Conservation (phyloP, 2,113 vertebrate species). For the Ageneiosus marmoratus region DNA sequence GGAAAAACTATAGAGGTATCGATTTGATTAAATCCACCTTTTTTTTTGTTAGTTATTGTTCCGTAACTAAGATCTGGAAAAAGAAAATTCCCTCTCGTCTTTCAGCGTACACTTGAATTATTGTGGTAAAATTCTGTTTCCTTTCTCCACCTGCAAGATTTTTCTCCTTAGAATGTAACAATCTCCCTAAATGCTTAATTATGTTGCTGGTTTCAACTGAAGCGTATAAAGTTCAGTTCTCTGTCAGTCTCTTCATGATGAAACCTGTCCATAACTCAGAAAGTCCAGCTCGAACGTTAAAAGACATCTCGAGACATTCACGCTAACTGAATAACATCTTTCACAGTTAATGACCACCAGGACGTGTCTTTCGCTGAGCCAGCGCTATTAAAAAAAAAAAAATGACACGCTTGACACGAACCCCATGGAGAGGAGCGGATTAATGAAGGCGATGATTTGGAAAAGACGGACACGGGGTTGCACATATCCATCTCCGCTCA, state of each 20-base stretch:
- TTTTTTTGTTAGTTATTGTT: neutral
- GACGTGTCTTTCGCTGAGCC: constrained; percentile 6
- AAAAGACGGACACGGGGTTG: neutral
- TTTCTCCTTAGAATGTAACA: neutral
- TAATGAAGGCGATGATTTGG: constrained; percentile 14
- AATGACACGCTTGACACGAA: neutral
- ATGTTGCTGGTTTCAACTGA: neutral
- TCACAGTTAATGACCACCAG: constrained; percentile 10
- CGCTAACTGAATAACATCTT: constrained; percentile 5
- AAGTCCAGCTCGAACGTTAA: neutral
- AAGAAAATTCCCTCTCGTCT: neutral
- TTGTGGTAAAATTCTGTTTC: neutral
- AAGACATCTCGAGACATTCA: neutral
- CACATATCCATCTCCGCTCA: neutral
- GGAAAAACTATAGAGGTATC: neutral
- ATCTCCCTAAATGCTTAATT: neutral
- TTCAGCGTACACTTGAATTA: neutral
- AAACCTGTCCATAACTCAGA: constrained; percentile 9
- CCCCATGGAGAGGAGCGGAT: neutral
- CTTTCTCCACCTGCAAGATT: neutral
- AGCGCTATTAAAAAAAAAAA: neutral
- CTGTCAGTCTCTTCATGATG: too few relatives aligned
- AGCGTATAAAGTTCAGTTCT: neutral
- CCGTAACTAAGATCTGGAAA: neutral
- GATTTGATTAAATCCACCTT: neutral